phyloP scores from a whole-genome alignment of 2,888 invertebrate genomes.

The Drosophila acutilabella region DNA sequence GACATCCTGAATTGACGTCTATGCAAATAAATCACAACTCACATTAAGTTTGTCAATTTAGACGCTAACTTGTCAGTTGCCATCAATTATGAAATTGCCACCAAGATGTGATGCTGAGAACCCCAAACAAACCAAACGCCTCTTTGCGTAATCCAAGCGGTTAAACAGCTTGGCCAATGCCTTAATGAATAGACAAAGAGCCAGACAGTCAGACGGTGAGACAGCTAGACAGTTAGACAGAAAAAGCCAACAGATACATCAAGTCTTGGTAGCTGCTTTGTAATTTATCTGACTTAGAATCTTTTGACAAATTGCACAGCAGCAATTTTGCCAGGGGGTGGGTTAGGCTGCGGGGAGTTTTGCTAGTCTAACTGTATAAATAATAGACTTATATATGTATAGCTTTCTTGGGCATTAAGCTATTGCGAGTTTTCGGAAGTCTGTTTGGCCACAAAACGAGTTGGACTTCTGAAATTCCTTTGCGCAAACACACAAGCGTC shows the following conservation, averaged over 20 bases:
- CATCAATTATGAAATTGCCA: constrained; percentile 77
- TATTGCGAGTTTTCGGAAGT: constrained; percentile 66
- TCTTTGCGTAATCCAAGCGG: constrained; percentile 66
- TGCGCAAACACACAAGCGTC: constrained; percentile 55
- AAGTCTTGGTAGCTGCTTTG: constrained; percentile 46
- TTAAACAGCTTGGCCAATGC: constrained; percentile 47
- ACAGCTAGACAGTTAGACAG: constrained; percentile 14
- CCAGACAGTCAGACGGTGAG: constrained; percentile 2
- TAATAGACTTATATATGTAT: constrained; percentile 6
- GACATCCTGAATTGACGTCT: constrained; percentile 37
- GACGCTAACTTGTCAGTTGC: constrained; percentile 70
- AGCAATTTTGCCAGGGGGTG: constrained; percentile 32
- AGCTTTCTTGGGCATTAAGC: constrained; percentile 43
- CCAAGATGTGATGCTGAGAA: constrained; percentile 32
- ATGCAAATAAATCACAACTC: constrained; percentile 48
- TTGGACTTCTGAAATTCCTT: constrained; percentile 63
- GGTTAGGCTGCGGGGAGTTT: no score
- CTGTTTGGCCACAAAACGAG: constrained; percentile 49
- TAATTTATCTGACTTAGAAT: constrained; percentile 71
- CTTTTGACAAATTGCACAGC: constrained; percentile 71
- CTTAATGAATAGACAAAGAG: constrained; percentile 52
- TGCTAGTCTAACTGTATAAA: constrained; percentile 1
- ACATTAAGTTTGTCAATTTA: constrained; percentile 61
- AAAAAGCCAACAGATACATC: constrained; percentile 54
- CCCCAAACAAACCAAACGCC: constrained; percentile 31